Percentiles rank a stretch among this genome's conserved stretches.
Conservation (phyloP, 2,113 vertebrate genomes). For the Synchiropus splendidus region DNA sequence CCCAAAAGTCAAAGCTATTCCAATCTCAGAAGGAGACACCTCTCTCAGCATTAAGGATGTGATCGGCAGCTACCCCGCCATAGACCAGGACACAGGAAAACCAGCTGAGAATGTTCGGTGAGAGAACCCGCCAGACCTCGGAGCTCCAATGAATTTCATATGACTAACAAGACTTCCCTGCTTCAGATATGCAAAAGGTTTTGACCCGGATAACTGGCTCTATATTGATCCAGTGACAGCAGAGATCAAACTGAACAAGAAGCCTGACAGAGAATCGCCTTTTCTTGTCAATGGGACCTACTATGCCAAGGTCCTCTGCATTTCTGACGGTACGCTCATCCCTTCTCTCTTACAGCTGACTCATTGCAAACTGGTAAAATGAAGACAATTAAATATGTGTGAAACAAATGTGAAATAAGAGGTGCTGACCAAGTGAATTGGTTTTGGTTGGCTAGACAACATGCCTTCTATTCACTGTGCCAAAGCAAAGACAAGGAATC, state of each 20-base stretch:
- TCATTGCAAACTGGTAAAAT: too few species aligned
- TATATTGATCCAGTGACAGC: slow-evolving; percentile 73
- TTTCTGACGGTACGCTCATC: slow-evolving; percentile 69
- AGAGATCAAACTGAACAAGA: slow-evolving; percentile 75
- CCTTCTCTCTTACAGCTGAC: too few species aligned
- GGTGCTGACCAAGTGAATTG: too few species aligned
- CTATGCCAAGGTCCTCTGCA: slow-evolving; percentile 71
- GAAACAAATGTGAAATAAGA: neutral
- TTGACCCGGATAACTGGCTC: slow-evolving; percentile 76
- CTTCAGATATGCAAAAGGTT: slow-evolving; percentile 75
- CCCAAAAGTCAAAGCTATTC: slow-evolving; percentile 64
- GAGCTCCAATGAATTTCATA: too few species aligned
- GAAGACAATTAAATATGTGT: neutral
- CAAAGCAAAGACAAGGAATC: too few species aligned
- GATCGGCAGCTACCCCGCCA: slow-evolving; percentile 67
- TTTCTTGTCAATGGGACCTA: slow-evolving; percentile 75
- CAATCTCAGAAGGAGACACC: slow-evolving; percentile 53
- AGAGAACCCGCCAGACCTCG: slow-evolving; percentile 9
- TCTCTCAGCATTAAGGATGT: slow-evolving; percentile 35
- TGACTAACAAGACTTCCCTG: neutral
- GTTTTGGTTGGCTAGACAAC: too few species aligned
- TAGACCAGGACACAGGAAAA: slow-evolving; percentile 74
- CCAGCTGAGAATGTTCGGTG: slow-evolving; percentile 77
- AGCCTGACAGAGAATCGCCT: slow-evolving; percentile 70
- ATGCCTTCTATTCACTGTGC: too few species aligned